phyloP scores from a whole-genome alignment of 1,140 invertebrate species.

The Pteromalus puparum region DNA sequence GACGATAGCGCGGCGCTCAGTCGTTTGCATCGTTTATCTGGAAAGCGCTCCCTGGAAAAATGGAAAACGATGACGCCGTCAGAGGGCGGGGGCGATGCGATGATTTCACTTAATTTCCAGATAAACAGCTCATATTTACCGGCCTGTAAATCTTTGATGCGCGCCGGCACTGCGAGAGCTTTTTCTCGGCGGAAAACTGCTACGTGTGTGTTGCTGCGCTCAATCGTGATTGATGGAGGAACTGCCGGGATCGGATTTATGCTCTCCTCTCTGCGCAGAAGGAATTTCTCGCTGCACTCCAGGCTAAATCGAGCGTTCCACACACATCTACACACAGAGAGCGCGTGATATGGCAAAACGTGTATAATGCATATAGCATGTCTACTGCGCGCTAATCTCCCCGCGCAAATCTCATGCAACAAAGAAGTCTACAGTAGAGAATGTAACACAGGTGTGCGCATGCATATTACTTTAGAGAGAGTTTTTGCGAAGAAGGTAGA shows the following conservation, averaged over 20 bases:
- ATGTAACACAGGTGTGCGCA: neutral
- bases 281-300: neutral
- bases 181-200: neutral
- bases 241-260: slow-evolving; percentile 1
- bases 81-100: neutral
- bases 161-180: neutral
- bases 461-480: neutral
- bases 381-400: neutral
- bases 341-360: too few relatives aligned
- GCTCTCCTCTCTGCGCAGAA: neutral
- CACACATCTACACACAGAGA: neutral
- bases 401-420: neutral
- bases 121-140: slow-evolving; percentile 21
- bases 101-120: slow-evolving; percentile 18
- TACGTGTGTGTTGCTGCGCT: neutral
- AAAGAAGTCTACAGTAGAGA: neutral
- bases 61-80: neutral
- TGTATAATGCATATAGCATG: too few relatives aligned
- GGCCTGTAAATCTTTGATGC: neutral
- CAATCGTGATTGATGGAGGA: slow-evolving; percentile 10
- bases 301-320: neutral
- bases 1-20: neutral
- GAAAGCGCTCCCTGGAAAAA: neutral
- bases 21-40: slow-evolving; percentile 28
- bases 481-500: neutral